Evolutionary conservation across 2,888 invertebrate genomes (phyloP), one percentile per base, ranked within the genome.

Genomic region (Pherbina coryleti): DNA sequence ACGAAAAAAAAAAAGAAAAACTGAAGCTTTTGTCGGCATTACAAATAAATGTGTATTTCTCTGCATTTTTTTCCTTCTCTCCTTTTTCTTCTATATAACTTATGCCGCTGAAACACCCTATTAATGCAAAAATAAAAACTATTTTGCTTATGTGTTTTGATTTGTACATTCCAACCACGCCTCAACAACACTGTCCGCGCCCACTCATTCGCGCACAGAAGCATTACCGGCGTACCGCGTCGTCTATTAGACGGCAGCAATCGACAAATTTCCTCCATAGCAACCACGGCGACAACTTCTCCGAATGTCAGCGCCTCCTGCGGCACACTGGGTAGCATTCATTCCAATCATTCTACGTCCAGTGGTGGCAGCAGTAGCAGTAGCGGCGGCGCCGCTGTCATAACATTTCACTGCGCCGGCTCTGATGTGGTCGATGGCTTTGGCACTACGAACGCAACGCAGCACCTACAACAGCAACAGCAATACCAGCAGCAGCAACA

Each of bases 161-260:
- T 44, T 57, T 69, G 19, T 28, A 25, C 51, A 19, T 49, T n/a
- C 9, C 5, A 71, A 74, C 5, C 28, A n/a, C 51, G 53, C 62
- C 28, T 25, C 19, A 75, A 22, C 31, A 1, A 17, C 49, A 74
- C 19, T 17, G 55, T 5, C n/a, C 14, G 44, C 14, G 28, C 19
- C 49, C 51, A 60, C 67, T 5, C 34, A 31, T 11, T 11, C 5
- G 14, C 31, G 22, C 67, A 55, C 75, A 72, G 70, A 71, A 77
- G 70, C 44, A 74, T 64, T 53, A 73, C 73, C 79, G 90, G 90
- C 80, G 89, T 90, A 77, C 90, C 90, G 71, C 88, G 90, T 80
- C 90, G 90, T 49, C 84, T 90, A 53, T 86, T 90, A 71, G 90
- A 90, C 82, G 88, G 87, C 80, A 88, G 86, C 81, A 86, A 86